A percentile compares a stretch with the other conserved stretches of the same genome.
phyloP scores from a whole-genome alignment of 2,797 vertebrate genomes.

The Lutjanus campechanus region DNA sequence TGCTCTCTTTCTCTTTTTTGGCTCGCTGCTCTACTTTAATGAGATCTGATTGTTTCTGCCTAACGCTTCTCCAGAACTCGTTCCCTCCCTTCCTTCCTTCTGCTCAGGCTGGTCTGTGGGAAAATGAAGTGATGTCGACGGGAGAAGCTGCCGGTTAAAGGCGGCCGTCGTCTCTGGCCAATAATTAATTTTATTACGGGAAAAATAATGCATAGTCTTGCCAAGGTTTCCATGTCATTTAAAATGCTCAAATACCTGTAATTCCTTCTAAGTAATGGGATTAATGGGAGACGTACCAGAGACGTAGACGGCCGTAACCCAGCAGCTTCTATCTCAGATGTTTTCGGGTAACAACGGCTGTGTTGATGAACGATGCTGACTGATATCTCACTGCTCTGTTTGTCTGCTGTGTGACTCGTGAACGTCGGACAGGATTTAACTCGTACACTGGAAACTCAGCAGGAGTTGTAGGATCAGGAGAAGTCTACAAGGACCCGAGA shows the following conservation, averaged over 20 bases:
- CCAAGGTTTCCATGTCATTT: neutral
- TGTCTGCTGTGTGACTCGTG: constrained; percentile 49
- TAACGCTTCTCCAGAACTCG: constrained; percentile 53
- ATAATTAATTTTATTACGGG: too few relatives aligned
- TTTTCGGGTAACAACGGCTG: neutral
- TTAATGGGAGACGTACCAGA: neutral
- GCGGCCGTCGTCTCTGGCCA: neutral
- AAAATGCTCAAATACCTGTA: neutral
- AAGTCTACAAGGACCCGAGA: constrained; percentile 90
- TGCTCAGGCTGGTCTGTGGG: constrained; percentile 79
- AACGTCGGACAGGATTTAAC: constrained; percentile 89
- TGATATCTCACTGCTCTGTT: constrained; percentile 42
- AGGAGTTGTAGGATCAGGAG: constrained; percentile 89
- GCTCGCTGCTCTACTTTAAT: constrained; percentile 45
- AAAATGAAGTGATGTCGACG: constrained; percentile 47
- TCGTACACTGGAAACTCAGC: constrained; percentile 93
- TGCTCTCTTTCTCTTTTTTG: constrained; percentile 35
- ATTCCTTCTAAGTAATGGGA: neutral
- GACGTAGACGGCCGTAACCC: constrained; percentile 8
- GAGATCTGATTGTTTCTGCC: constrained; percentile 48
- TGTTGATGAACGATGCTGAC: constrained; percentile 45
- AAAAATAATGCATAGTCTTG: neutral
- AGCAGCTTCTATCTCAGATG: constrained; percentile 61
- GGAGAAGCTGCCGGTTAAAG: constrained; percentile 71
- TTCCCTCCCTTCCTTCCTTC: constrained; percentile 48